Evolutionary conservation across 2,797 vertebrate genomes (phyloP), one percentile per base, ranked within the genome.

Genomic region (Mus minutoides): DNA sequence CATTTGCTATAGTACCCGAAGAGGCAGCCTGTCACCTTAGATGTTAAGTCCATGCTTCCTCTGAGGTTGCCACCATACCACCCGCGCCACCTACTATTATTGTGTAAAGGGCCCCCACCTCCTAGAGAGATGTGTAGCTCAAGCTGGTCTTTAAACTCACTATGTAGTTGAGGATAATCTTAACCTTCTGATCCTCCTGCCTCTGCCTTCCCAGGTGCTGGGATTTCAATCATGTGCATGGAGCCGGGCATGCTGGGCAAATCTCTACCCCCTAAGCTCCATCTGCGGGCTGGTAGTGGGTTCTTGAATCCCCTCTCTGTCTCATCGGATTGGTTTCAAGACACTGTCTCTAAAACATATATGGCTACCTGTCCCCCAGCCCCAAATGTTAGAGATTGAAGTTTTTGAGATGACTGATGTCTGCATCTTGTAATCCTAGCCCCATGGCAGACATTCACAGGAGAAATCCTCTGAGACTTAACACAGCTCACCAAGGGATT

Each of bases 261-360:
- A 26, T 43, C 24, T 89, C 6, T 77, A 46, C 3, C 37, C n/a
- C 10, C 10, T 34, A 21, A 62, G 71, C 29, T 62, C 17, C 19
- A 46, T 62, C 40, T 56, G 40, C 31, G 49, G 56, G 19, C 40
- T 46, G 52, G 34, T 71, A 1, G 21, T 37, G 49, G 14, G 37
- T 1, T 56, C 75, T 88, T 75, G 58, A 88, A 43, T 24, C 31
- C 43, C 34, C 26, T n/a, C 34, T 29, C 31, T 52, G 24, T 80
- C n/a, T 91, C 34, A 58, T 83, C 73, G 58, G 78, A 43, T 86
- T 92, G 79, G 13, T 78, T 94, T 69, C 90, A 75, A 31, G 17
- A 52, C n/a, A 11, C 29, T 62, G 5, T 85, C 58, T 77, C 85
- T 95, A 29, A 90, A 3, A 12, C 84, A 87, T 46, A 87, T 46